Evolutionary conservation across 35 echinoderm and acorn worm genomes (phyloP).

Genomic region (Acanthaster planci): DNA sequence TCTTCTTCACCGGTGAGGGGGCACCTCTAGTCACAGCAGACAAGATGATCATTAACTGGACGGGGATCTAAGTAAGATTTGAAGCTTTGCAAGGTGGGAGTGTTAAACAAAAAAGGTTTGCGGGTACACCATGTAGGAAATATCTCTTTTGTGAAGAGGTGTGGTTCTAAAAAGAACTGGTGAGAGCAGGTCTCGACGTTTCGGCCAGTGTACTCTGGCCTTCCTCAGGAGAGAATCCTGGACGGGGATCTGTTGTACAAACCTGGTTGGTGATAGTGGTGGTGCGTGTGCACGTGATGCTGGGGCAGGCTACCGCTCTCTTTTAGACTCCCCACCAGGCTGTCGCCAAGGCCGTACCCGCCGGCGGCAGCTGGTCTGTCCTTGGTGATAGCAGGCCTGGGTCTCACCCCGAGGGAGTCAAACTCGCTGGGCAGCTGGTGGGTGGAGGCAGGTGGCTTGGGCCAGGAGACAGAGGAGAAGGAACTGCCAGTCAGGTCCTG

Average conservation of each 20-base stretch:
- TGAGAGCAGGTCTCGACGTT: too few species aligned
- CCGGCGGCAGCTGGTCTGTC: constrained; percentile 23
- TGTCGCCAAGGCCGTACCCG: constrained; percentile 24
- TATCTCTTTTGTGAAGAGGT: too few species aligned
- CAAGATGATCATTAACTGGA: too few species aligned
- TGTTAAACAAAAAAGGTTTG: too few species aligned
- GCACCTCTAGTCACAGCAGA: too few species aligned
- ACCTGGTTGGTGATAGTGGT: constrained; percentile 77
- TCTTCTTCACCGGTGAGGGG: too few species aligned
- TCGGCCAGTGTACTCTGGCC: too few species aligned
- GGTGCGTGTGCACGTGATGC: constrained; percentile 68
- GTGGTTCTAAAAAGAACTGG: too few species aligned
- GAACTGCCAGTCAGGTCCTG: constrained; percentile 57
- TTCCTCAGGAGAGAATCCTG: too few species aligned
- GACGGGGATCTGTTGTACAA: neutral
- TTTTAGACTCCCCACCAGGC: constrained; percentile 23
- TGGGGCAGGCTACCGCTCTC: neutral
- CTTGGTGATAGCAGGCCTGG: constrained; percentile 23
- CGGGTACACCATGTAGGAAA: too few species aligned
- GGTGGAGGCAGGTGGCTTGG: constrained; percentile 42
- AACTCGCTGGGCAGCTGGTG: constrained; percentile 29
- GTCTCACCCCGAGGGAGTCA: constrained; percentile 30
- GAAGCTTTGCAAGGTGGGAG: too few species aligned
- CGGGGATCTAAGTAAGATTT: too few species aligned
- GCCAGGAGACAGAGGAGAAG: constrained; percentile 66